A percentile compares a stretch with the other conserved stretches of the same genome.
phyloP scores from a whole-genome alignment of 1,140 invertebrate species.

The Mylabris phalerata region DNA sequence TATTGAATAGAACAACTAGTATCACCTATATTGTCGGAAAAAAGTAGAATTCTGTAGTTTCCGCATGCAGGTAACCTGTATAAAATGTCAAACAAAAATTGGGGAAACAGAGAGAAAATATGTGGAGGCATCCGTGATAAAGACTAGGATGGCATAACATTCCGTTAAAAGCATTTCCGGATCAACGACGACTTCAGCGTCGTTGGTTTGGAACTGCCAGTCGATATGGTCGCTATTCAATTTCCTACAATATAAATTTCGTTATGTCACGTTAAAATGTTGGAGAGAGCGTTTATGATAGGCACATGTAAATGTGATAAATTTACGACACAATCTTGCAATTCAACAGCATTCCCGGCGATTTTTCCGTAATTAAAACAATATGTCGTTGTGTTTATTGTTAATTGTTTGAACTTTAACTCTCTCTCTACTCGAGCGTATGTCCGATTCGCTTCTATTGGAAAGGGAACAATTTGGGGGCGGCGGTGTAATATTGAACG shows the following conservation, averaged over 20 bases:
- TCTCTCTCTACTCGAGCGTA: too few species aligned
- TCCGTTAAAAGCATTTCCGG: constrained; percentile 35
- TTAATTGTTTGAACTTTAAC: too few species aligned
- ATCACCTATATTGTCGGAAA: constrained; percentile 8
- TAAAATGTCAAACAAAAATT: constrained; percentile 3
- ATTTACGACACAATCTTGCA: constrained; percentile 9
- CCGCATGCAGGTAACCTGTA: constrained; percentile 11
- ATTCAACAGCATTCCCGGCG: not conserved
- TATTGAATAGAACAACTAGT: not conserved
- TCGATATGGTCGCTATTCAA: constrained; percentile 27
- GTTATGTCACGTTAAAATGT: constrained; percentile 15
- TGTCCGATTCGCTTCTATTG: too few species aligned
- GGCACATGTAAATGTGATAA: constrained; percentile 22
- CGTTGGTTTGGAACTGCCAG: constrained; percentile 23
- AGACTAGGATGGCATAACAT: constrained; percentile 29
- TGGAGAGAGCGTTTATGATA: constrained; percentile 13
- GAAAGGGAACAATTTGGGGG: too few species aligned
- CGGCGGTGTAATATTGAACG: too few species aligned
- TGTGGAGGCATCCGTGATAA: constrained; percentile 28
- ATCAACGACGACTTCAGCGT: constrained; percentile 28
- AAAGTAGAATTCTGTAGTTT: constrained; percentile 11
- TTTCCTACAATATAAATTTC: constrained; percentile 31
- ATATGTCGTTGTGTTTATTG: too few species aligned
- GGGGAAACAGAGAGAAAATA: constrained; percentile 24
- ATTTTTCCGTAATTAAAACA: too few species aligned